Evolutionary conservation across 2,888 invertebrate species (phyloP).

Genomic region (Phania funesta): DNA sequence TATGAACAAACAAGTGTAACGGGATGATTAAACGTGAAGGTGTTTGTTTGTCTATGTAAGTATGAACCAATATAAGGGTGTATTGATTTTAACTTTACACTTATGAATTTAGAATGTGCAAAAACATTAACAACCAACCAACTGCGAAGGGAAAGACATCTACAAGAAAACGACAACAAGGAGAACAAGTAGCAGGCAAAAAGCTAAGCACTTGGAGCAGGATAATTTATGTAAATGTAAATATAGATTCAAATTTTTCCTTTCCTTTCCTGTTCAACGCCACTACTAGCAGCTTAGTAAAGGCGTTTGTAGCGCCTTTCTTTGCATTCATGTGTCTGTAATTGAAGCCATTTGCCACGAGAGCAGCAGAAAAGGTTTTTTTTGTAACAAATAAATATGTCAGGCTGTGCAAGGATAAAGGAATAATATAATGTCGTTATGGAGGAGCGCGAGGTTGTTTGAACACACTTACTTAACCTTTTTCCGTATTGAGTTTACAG

Average conservation of each 20-base stretch:
- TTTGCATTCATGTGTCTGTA: background rate
- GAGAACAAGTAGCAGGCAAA: background rate
- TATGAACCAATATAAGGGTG: conserved; percentile 43
- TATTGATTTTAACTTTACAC: conserved; percentile 61
- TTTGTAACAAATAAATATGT: conserved; percentile 22
- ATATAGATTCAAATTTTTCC: conserved; percentile 27
- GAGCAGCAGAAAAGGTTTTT: background rate
- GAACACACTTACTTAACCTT: conserved; percentile 39
- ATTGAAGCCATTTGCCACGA: background rate
- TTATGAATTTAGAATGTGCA: conserved; percentile 60
- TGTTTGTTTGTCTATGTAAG: background rate
- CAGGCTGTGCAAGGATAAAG: background rate
- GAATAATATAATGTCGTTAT: background rate
- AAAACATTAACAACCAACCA: conserved; percentile 7
- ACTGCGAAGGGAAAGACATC: background rate
- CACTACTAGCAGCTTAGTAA: conserved; percentile 31
- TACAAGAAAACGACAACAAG: background rate
- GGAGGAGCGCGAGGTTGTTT: background rate
- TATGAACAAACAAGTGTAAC: no score
- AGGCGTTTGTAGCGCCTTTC: background rate
- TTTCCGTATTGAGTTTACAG: conserved; percentile 50
- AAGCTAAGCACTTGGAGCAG: background rate
- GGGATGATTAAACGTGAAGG: background rate
- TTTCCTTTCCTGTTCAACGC: conserved; percentile 15
- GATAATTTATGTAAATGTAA: conserved; percentile 64